A percentile compares a stretch with the other conserved stretches of the same genome.
These are phyloP conservation scores for Malthinus flaveolus DNA, from an alignment of 2,888 invertebrate species.

Conservation along the genomic window DNA sequence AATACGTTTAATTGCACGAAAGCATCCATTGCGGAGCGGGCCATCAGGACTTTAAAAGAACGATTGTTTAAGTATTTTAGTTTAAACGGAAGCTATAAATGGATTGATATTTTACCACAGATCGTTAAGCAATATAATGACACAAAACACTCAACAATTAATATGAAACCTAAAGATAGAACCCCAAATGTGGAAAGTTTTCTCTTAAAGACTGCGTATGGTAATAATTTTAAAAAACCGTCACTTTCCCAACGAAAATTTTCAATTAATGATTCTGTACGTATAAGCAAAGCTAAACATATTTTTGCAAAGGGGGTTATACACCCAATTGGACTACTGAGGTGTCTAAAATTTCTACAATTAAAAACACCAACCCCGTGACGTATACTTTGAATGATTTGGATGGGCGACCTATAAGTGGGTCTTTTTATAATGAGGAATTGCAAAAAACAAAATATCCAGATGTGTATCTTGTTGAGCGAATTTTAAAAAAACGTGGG, in stretches of 20 bases:
- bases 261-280: slow-evolving; percentile 42
- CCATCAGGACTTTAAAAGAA: slow-evolving; percentile 27
- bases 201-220: slow-evolving; percentile 30
- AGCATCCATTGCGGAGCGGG: slow-evolving; percentile 35
- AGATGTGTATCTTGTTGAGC: slow-evolving; percentile 43
- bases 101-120: slow-evolving; percentile 31
- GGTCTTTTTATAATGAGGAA: slow-evolving; percentile 41
- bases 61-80: slow-evolving; percentile 11
- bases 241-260: slow-evolving; percentile 20
- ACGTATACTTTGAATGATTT: slow-evolving; percentile 43
- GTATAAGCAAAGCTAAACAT: slow-evolving; percentile 42
- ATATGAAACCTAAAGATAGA: slow-evolving; percentile 44
- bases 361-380: slow-evolving; percentile 40
- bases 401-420: slow-evolving; percentile 33
- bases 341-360: slow-evolving; percentile 42
- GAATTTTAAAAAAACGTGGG: slow-evolving; percentile 36
- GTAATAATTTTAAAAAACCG: neutral
- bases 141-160: slow-evolving; percentile 44
- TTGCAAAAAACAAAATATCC: slow-evolving; percentile 31
- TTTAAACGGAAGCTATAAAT: slow-evolving; percentile 28
- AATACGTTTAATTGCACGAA: slow-evolving; percentile 30
- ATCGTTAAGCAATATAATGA: slow-evolving; percentile 41
- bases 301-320: slow-evolving; percentile 46
- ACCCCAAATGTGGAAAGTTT: slow-evolving; percentile 43
- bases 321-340: slow-evolving; percentile 46